Conservation (phyloP, 2,797 vertebrate genomes). For the Enoplosus armatus region DNA sequence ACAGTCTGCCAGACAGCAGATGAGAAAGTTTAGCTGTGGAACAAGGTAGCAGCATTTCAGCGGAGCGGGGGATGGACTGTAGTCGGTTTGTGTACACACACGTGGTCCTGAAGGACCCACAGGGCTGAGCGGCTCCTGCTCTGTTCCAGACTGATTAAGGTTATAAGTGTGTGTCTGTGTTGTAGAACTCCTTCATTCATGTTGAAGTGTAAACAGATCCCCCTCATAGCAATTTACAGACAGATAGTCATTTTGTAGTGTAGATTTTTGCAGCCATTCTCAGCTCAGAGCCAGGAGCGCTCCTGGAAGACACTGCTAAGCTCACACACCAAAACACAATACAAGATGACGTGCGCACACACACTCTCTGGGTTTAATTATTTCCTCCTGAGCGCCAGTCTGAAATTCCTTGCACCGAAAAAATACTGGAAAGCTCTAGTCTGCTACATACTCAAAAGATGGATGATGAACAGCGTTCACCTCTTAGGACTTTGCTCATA, state of each 20-base stretch:
- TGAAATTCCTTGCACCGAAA: conserved; percentile 62
- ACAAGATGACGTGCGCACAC: conserved; percentile 33
- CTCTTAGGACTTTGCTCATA: conserved; percentile 19
- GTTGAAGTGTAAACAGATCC: conserved; percentile 65
- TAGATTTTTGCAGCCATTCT: conserved; percentile 30
- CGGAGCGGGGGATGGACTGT: conserved; percentile 67
- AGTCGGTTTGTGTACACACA: conserved; percentile 75
- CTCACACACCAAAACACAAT: conserved; percentile 52
- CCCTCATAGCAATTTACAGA: conserved; percentile 45
- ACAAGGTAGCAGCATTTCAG: conserved; percentile 74
- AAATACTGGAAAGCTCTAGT: conserved; percentile 56
- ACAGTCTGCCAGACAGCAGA: conserved; percentile 63
- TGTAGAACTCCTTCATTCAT: conserved; percentile 46
- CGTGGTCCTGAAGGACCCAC: conserved; percentile 84
- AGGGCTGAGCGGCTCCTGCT: conserved; percentile 79
- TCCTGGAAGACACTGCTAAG: conserved; percentile 55
- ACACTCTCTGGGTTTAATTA: conserved; percentile 72
- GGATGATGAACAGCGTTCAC: conserved; percentile 43
- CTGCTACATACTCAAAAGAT: conserved; percentile 35
- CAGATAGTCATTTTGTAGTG: conserved; percentile 49
- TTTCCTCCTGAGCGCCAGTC: conserved; percentile 62
- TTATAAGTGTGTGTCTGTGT: conserved; percentile 32
- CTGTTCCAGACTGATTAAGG: conserved; percentile 69
- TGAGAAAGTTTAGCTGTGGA: conserved; percentile 67
- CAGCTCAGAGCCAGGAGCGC: conserved; percentile 47